Base-by-base conservation (phyloP, 2,113 vertebrate genomes). In the Microtus oregoni region DNA sequence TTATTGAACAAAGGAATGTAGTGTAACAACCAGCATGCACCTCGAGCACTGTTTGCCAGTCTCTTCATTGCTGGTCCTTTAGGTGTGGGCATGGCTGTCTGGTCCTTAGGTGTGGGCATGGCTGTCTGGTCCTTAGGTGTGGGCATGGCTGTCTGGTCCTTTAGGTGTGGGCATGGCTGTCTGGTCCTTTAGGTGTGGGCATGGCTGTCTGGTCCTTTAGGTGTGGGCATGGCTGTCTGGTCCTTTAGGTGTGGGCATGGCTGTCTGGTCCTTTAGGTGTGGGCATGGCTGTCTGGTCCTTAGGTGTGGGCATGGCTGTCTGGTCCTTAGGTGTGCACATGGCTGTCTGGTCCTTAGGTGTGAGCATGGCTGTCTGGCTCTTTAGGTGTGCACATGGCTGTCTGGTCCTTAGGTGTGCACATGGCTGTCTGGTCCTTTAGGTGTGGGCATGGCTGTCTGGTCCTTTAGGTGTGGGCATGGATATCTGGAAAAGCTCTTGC, bases 1-100 rank as follows among this genome's bases (percentile, higher is more conserved):
- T 72, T 90, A 13, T 73, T 95, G 24, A 96, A 47, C 82, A 68
- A 91, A 78, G 89, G 86, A 95, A 89, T 91, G 91, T 12, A 61
- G n/a, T 13, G 0, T 58, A 61, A 28, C 2, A 76, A 41, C 81
- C 35, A 63, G n/a, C 86, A 63, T 5, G 2, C 28, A 65, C 30
- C 52, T 1, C 22, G n/a, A 68, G 52, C 85, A 5, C 17, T 1
- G 0, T 11, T 61, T 10, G 65, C 41, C 32, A 86, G 7, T 67
- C 26, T 93, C 35, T 63, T 75, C 17, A 3, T 90, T 88, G 65
- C 72, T 88, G 50, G 70, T 82, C 65, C 61, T 63, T 89, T 75
- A 83, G 52, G 47, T 77, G 12, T 92, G 55, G 28, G 32, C 76
- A 15, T 61, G 22, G 63, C 24, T 67, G 26, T 12, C 28, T 87